Evolutionary conservation across 1,140 invertebrate genomes (phyloP).

Genomic region (Drosophila jambulina): DNA sequence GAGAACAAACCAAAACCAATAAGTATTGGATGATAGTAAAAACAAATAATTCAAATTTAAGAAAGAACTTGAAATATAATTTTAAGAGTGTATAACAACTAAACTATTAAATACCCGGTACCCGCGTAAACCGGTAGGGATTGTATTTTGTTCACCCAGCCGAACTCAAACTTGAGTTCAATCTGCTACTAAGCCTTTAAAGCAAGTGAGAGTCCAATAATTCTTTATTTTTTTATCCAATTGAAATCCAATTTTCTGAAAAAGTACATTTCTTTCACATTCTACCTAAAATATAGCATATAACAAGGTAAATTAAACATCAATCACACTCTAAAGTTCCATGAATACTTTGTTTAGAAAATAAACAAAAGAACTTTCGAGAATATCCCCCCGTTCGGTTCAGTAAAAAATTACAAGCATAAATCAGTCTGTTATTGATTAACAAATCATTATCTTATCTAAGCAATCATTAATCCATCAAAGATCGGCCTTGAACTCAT

Average conservation of each 20-base stretch:
- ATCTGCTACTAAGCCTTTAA: too few species aligned
- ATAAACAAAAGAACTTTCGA: background rate
- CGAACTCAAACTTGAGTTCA: too few species aligned
- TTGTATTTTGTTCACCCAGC: too few species aligned
- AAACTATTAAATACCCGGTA: background rate
- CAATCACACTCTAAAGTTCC: background rate
- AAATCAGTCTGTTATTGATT: conserved; percentile 27
- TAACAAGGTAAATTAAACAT: background rate
- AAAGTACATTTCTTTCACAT: too few species aligned
- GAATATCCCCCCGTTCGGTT: background rate
- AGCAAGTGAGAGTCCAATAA: background rate
- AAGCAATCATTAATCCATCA: conserved; percentile 36
- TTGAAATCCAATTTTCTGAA: background rate
- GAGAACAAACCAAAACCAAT: background rate
- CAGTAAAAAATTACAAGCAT: conserved; percentile 15
- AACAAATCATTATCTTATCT: conserved; percentile 40
- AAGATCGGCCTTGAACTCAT: conserved; percentile 32
- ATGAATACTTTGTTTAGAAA: background rate
- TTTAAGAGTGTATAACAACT: background rate
- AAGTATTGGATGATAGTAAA: background rate
- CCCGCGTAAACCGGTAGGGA: too few species aligned
- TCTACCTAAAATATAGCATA: too few species aligned
- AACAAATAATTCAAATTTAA: too few species aligned
- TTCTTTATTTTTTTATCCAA: background rate
- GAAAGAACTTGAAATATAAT: too few species aligned